A percentile compares a stretch with the other conserved stretches of the same genome.
Conservation (phyloP, 2,888 invertebrate genomes). For the Acleris emargana region DNA sequence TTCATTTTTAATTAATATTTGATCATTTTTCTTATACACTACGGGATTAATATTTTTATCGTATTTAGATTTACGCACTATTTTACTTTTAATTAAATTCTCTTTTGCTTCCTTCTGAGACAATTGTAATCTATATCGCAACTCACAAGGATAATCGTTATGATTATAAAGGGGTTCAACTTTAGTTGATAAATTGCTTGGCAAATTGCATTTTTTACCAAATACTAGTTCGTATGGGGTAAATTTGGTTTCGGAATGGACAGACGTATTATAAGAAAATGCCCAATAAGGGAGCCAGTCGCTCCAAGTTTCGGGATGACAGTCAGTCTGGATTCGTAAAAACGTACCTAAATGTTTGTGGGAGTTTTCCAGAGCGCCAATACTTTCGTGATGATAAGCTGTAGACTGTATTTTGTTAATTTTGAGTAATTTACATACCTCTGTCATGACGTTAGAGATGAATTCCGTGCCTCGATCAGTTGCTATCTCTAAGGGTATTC, state of each 20-base stretch:
- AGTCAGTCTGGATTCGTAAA: too few relatives aligned
- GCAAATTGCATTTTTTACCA: conserved; percentile 38
- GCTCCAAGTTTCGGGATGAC: too few relatives aligned
- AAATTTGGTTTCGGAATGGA: conserved; percentile 31
- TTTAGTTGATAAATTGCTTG: conserved; percentile 32
- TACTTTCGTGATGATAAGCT: conserved; percentile 36
- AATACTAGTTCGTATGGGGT: conserved; percentile 39
- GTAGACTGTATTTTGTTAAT: conserved; percentile 30
- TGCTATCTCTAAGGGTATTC: not conserved
- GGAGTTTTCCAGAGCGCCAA: too few relatives aligned
- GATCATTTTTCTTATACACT: conserved; percentile 33
- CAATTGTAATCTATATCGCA: conserved; percentile 38
- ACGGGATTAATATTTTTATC: conserved; percentile 36
- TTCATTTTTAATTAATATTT: conserved; percentile 41
- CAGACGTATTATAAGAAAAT: too few relatives aligned
- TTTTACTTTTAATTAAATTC: conserved; percentile 37
- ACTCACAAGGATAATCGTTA: conserved; percentile 36
- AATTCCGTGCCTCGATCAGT: conserved; percentile 27
- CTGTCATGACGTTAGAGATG: conserved; percentile 20
- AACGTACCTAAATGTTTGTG: too few relatives aligned
- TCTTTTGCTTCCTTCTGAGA: conserved; percentile 38
- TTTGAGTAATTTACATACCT: conserved; percentile 35
- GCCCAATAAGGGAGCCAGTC: too few relatives aligned
- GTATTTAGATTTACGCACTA: conserved; percentile 29
- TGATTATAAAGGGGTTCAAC: conserved; percentile 39